Evolutionary conservation across 1,140 invertebrate genomes (phyloP), one percentile per base, ranked within the genome.

Genomic region (Drosophila prosaltans): DNA sequence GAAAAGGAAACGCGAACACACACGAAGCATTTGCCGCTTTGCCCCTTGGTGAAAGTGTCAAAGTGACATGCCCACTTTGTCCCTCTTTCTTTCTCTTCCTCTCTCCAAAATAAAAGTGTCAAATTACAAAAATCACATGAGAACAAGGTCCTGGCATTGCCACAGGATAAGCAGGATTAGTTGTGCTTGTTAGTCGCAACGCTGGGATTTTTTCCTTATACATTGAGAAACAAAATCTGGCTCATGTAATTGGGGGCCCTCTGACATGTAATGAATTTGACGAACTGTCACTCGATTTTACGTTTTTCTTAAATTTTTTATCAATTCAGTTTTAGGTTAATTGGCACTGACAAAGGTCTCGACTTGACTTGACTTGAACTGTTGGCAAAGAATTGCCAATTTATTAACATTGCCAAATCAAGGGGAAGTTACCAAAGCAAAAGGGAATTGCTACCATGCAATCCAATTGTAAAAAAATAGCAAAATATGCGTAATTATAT

Each of bases 321-420:
- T 48, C 59, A 57, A 57, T 59, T 59, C 4, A n/a, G 40, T 26
- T 24, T 39, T 61, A 48, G 73, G 70, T 88, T 86, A 89, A 88
- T 89, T 88, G 83, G 77, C 84, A 83, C 59, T 89, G 83, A 88
- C 83, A 88, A 70, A 88, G 80, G 83, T 88, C 83, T 73, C 69
- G 84, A 68, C 80, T 80, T 70, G 84, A 68, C 80, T 80, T 69
- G 62, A 28, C 39, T 67, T 51, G 68, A 78, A 72, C 28, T 51
- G 7, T 8, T 2, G 9, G n/a, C 9, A 40, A 60, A 40, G 36
- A 72, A 30, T 11, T 60, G 54, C 39, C 55, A 63, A 65, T 78
- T 72, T 65, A 68, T 78, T 78, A 75, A 78, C 74, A 78, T 61
- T 54, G 32, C 30, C 60, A 69, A 69, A 61, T 61, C 40, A 51